Conservation (phyloP, 1,140 invertebrate genomes). For the Zaprionus ghesquierei region DNA sequence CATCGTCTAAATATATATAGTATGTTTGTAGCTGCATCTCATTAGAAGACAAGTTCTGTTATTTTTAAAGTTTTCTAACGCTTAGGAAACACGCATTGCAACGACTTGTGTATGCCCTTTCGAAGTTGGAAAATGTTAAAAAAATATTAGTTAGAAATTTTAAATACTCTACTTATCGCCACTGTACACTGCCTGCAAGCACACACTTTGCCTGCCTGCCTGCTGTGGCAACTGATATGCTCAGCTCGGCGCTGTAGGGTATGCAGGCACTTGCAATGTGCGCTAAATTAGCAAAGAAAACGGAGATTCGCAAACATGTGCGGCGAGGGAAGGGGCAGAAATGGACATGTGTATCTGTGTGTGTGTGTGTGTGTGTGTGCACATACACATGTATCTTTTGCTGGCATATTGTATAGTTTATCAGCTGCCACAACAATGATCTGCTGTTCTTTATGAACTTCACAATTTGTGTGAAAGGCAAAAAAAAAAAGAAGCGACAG, state of each 20-base stretch:
- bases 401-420: constrained; percentile 39
- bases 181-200: no score
- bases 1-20: not conserved
- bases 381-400: not conserved
- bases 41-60: constrained; percentile 7
- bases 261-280: constrained; percentile 9
- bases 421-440: constrained; percentile 61
- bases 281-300: constrained; percentile 23
- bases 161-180: no score
- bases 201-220: no score
- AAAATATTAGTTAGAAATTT: no score
- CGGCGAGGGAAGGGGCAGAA: not conserved
- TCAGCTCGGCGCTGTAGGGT: not conserved
- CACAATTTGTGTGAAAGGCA: constrained; percentile 35
- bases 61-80: not conserved
- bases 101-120: not conserved
- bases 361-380: not conserved
- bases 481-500: constrained; percentile 8
- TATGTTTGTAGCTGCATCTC: not conserved
- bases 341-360: constrained; percentile 1
- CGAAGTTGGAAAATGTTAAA: no score
- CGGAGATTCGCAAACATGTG: constrained; percentile 12
- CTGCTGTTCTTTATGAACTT: constrained; percentile 51
- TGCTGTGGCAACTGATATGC: not conserved
- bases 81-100: not conserved